Evolutionary conservation across 2,113 vertebrate genomes (phyloP), one percentile per base, ranked within the genome.

Genomic region (Stomatorhinus ivindoensis): DNA sequence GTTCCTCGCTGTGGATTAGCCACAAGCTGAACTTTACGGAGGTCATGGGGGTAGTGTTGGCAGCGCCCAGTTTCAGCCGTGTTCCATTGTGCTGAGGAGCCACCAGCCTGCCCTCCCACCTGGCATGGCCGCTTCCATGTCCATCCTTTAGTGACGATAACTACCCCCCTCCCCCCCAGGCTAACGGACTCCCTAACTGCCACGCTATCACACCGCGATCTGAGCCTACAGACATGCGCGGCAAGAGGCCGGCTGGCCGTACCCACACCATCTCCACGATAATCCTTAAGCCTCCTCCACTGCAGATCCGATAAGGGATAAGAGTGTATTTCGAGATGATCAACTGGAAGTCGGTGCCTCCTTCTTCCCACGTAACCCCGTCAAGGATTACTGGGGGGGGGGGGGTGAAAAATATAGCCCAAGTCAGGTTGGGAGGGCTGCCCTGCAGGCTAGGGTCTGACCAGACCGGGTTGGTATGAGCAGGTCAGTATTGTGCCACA

Each of bases 231-330:
- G 61, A 87, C 48, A 55, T 6, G 24, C 13, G 5, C 10, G 48
- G 15, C 6, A 35, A 51, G 48, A 76, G 69, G 13, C 50, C 3
- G 53, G 51, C 87, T 1, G 1, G 51, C 50, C 94, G 93, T 93
- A 96, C 93, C 95, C 94, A 95, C 96, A 96, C 97, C 97, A 98
- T 97, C 97, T 97, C 96, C 96, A 97, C 97, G 97, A 97, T 97
- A 97, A 97, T 98, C 98, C 96, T 96, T 97, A 98, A 97, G 96
- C 96, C 96, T 97, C 96, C 96, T 97, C 97, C 94, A 97, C 96
- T 97, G 96, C 96, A 96, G 97, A 99, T 97, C 97, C 96, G 97
- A 96, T 97, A 97, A 97, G 95, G 95, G 96, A 97, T 97, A 97
- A 97, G 96, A 93, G 93, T 96, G 95, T 94, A 95, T 97, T 95